Evolutionary conservation across 2,797 vertebrate species (phyloP).

Genomic region (Glyptemys insculpta): DNA sequence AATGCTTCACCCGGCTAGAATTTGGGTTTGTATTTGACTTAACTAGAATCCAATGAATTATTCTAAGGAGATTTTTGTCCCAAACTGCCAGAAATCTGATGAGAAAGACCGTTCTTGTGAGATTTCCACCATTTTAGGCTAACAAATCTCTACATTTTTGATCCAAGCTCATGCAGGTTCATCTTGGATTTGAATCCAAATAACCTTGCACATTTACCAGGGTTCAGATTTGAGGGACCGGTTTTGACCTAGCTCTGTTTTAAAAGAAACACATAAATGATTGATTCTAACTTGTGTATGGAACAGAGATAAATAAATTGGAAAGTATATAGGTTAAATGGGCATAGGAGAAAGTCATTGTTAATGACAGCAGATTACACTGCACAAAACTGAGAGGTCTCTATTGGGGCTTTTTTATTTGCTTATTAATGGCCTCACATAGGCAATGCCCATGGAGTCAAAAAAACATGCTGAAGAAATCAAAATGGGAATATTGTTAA

Average conservation of each 20-base stretch:
- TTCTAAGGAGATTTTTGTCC: neutral
- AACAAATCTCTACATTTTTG: too few species aligned
- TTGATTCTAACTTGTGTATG: too few species aligned
- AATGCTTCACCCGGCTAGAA: neutral
- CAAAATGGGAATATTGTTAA: neutral
- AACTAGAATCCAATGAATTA: neutral
- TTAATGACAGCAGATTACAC: neutral
- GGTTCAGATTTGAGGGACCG: neutral
- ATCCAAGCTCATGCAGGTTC: neutral
- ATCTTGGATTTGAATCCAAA: neutral
- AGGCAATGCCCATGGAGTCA: neutral
- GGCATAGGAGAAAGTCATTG: neutral
- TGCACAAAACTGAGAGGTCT: neutral
- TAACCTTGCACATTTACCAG: neutral
- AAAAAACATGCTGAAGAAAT: neutral
- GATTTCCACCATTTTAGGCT: neutral
- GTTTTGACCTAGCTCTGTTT: neutral
- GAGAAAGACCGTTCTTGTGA: neutral
- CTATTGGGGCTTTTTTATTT: neutral
- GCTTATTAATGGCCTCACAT: neutral
- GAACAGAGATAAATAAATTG: too few species aligned
- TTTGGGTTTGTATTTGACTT: neutral
- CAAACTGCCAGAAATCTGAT: neutral
- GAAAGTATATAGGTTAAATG: neutral
- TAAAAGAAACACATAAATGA: too few species aligned